These are phyloP conservation scores for Eudasyphora cyanicolor DNA, from an alignment of 2,888 invertebrate species.

Conservation along the genomic window DNA sequence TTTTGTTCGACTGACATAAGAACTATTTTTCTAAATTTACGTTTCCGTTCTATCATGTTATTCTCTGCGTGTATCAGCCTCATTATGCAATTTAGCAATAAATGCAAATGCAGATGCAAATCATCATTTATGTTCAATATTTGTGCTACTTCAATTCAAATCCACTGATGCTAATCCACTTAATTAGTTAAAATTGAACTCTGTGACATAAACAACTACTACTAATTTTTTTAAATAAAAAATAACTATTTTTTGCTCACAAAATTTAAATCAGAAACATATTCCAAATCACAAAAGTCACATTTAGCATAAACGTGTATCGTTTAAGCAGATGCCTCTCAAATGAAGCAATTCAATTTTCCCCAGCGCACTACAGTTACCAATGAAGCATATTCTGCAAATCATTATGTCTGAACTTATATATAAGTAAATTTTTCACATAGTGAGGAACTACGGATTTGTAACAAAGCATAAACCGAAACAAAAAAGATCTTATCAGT, in stretches of 20 bases:
- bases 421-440: too few relatives aligned
- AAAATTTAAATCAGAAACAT: too few relatives aligned
- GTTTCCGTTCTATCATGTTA: too few relatives aligned
- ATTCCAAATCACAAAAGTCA: slow-evolving; percentile 25
- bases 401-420: too few relatives aligned
- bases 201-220: slow-evolving; percentile 43
- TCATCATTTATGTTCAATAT: background rate
- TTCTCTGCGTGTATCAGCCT: too few relatives aligned
- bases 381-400: too few relatives aligned
- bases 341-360: slow-evolving; percentile 19
- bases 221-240: slow-evolving; percentile 52
- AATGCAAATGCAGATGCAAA: slow-evolving; percentile 20
- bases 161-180: slow-evolving; percentile 54
- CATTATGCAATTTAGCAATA: slow-evolving; percentile 43
- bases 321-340: slow-evolving; percentile 60
- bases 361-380: too few relatives aligned
- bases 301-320: slow-evolving; percentile 53
- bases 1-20: too few relatives aligned
- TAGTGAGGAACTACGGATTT: too few relatives aligned
- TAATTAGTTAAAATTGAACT: slow-evolving; percentile 63
- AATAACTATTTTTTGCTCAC: slow-evolving; percentile 32
- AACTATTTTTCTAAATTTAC: too few relatives aligned
- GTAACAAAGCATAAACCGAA: too few relatives aligned
- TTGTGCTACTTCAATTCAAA: slow-evolving; percentile 8
- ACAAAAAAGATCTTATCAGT: too few relatives aligned